Percentiles rank a stretch among this genome's conserved stretches.
Conservation (phyloP, 92 coral and sea anemone species). For the Actinostola sp. region DNA sequence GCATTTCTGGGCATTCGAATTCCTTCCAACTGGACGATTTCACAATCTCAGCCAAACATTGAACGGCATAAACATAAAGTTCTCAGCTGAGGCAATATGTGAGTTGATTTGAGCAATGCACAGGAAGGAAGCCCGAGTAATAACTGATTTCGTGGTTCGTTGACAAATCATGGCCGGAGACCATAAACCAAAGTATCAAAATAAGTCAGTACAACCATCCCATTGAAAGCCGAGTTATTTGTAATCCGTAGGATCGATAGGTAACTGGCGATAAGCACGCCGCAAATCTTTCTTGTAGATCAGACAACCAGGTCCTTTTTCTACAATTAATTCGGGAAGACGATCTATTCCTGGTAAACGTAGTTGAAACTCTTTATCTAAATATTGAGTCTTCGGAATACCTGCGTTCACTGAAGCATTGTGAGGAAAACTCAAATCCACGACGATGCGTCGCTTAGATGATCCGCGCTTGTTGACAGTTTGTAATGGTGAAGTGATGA, state of each 20-base stretch:
- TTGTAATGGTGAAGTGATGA: constrained; percentile 30
- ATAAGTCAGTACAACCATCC: not conserved
- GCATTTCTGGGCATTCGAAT: too few species aligned
- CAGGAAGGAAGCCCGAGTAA: too few species aligned
- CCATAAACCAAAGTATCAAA: too few species aligned
- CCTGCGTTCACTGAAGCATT: constrained; percentile 35
- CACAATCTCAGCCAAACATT: too few species aligned
- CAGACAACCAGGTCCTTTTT: constrained; percentile 25
- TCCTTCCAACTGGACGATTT: too few species aligned
- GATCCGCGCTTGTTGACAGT: constrained; percentile 28
- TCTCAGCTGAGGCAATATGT: too few species aligned
- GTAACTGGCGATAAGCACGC: constrained; percentile 38
- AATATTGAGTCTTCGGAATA: constrained; percentile 26
- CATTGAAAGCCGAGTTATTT: constrained; percentile 22
- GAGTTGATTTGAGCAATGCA: too few species aligned
- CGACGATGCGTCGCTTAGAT: constrained; percentile 34
- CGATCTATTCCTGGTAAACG: constrained; percentile 26
- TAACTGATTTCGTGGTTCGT: too few species aligned
- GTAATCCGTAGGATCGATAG: constrained; percentile 38
- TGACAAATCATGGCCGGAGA: too few species aligned
- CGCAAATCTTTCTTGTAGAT: constrained; percentile 19
- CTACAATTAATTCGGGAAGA: constrained; percentile 11
- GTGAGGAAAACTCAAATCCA: constrained; percentile 44
- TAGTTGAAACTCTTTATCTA: constrained; percentile 23
- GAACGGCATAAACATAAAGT: too few species aligned